A percentile compares a stretch with the other conserved stretches of the same genome.
Evolutionary conservation across 53 echinoderm and acorn worm genomes (phyloP).

Genomic region (Echinarachnius parma): DNA sequence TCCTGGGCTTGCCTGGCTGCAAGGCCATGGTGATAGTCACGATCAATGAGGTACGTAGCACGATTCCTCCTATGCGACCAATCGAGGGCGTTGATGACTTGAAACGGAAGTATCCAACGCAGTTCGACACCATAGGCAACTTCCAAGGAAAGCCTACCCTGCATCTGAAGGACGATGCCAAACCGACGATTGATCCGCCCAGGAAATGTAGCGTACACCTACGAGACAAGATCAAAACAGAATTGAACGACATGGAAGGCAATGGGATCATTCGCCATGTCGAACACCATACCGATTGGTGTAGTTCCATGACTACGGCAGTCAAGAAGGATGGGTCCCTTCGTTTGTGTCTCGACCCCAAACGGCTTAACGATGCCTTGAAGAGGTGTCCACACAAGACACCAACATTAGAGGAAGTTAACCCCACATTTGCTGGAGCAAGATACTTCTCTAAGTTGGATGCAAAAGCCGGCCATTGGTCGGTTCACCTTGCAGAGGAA

Average conservation of each 20-base stretch:
- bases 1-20: conserved; percentile 20
- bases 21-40: conserved; percentile 9
- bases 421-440: conserved; percentile 49
- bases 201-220: conserved; percentile 64
- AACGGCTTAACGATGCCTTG: conserved; percentile 45
- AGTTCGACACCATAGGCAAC: conserved; percentile 50
- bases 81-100: neutral
- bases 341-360: conserved; percentile 54
- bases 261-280: conserved; percentile 48
- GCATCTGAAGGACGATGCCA: conserved; percentile 50
- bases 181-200: conserved; percentile 49
- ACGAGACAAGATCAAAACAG: conserved; percentile 53
- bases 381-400: conserved; percentile 57
- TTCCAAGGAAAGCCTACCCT: conserved; percentile 32
- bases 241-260: conserved; percentile 50
- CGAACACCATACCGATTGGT: conserved; percentile 62
- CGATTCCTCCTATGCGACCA: too few relatives aligned
- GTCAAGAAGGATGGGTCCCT: conserved; percentile 62
- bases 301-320: conserved; percentile 48
- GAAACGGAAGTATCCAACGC: conserved; percentile 32
- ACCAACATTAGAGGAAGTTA: conserved; percentile 60
- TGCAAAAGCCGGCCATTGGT: conserved; percentile 75
- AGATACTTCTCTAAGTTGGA: conserved; percentile 61
- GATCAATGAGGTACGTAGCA: neutral
- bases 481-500: conserved; percentile 46